These are phyloP conservation scores for Acrobasis consociella DNA, from an alignment of 2,888 invertebrate species.

Conservation along the genomic window DNA sequence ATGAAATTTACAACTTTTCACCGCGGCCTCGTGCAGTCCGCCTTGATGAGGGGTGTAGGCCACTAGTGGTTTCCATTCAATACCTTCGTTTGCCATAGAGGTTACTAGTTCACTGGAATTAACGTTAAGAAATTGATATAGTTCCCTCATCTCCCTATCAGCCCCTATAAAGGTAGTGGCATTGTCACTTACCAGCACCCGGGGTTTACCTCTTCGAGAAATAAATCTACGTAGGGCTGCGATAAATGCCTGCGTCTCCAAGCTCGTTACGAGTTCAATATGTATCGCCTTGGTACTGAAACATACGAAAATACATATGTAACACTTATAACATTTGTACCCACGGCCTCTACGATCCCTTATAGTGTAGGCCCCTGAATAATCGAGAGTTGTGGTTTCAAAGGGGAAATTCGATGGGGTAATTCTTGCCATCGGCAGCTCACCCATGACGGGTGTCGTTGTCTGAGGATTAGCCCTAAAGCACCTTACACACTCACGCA, in stretches of 20 bases:
- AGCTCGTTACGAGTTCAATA: slow-evolving; percentile 12
- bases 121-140: not conserved
- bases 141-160: not conserved
- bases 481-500: not conserved
- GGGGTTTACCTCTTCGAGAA: slow-evolving; percentile 13
- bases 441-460: not conserved
- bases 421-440: not conserved
- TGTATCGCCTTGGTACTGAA: slow-evolving; percentile 8
- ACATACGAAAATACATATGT: slow-evolving; percentile 5
- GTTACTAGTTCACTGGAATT: not conserved
- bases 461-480: not conserved
- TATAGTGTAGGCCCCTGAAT: not conserved
- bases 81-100: not conserved
- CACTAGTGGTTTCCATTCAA: too few relatives aligned
- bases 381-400: not conserved
- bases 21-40: slow-evolving; percentile 11
- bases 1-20: slow-evolving; percentile 24
- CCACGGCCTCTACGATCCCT: not conserved
- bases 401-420: not conserved
- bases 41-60: too few relatives aligned
- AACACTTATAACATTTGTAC: slow-evolving; percentile 13
- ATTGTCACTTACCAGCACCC: slow-evolving; percentile 12
- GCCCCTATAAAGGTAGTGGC: slow-evolving; percentile 12
- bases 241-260: not conserved
- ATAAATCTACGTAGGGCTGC: slow-evolving; percentile 7